Percentiles rank a stretch among this genome's conserved stretches.
These are phyloP conservation scores for Mus spicilegus DNA, from an alignment of 2,113 vertebrate species.

Conservation along the genomic window DNA sequence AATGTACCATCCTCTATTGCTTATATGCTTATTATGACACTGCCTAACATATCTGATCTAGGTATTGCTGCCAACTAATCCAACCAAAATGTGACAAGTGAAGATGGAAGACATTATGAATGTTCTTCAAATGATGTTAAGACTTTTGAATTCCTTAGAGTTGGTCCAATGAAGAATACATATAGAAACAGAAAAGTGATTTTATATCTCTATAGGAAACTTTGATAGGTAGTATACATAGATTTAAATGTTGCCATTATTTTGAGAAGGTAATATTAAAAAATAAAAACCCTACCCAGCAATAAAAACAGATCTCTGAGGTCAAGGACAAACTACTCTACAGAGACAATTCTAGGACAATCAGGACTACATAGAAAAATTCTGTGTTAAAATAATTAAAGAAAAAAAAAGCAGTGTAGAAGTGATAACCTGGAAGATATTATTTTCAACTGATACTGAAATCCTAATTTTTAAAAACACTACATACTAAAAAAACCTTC, in stretches of 20 bases:
- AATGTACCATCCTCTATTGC: constrained; percentile 12
- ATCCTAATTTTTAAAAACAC: background rate
- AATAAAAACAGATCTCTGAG: background rate
- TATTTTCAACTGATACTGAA: constrained; percentile 6
- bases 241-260: background rate
- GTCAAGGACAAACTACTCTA: background rate
- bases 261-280: background rate
- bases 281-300: background rate
- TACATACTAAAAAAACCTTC: background rate
- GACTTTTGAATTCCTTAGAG: background rate
- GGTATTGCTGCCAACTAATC: background rate
- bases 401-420: background rate
- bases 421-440: background rate
- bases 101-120: background rate
- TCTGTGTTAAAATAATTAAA: background rate
- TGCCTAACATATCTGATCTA: background rate
- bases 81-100: background rate
- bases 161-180: background rate
- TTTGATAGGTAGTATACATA: background rate
- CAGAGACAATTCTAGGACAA: background rate
- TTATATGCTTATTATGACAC: background rate
- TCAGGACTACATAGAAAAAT: background rate
- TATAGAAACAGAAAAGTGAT: background rate
- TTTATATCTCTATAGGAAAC: background rate
- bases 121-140: background rate